A percentile compares a stretch with the other conserved stretches of the same genome.
These are phyloP conservation scores for Hypselothyrea guttata DNA, from an alignment of 2,888 invertebrate species.

Conservation along the genomic window DNA sequence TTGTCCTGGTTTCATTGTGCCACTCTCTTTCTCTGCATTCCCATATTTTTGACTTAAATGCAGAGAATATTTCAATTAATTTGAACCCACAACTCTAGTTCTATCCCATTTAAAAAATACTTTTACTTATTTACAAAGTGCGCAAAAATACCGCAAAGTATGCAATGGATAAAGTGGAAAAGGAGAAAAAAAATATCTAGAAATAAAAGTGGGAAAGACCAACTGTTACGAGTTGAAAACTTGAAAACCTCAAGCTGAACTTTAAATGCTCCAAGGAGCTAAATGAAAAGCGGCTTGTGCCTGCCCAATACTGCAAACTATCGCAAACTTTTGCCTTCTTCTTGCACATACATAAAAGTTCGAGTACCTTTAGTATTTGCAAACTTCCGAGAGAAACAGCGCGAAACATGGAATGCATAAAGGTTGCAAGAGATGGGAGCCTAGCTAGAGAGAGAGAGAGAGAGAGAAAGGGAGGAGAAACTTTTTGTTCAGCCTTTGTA, in stretches of 20 bases:
- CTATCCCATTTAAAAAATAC: conserved; percentile 12
- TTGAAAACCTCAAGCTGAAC: no score
- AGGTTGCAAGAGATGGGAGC: no score
- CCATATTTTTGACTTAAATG: conserved; percentile 7
- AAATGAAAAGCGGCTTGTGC: conserved; percentile 4
- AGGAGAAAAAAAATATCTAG: no score
- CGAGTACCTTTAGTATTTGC: conserved; percentile 15
- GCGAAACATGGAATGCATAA: conserved; percentile 5
- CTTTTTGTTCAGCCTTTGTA: conserved; percentile 52
- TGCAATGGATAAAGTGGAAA: conserved; percentile 15
- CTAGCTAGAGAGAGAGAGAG: neutral
- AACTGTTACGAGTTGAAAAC: conserved; percentile 40
- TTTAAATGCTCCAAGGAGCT: conserved; percentile 30
- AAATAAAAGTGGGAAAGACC: conserved; percentile 1
- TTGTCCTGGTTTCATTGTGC: neutral
- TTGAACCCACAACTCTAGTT: conserved; percentile 23
- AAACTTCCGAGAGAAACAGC: conserved; percentile 18
- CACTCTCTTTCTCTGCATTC: conserved; percentile 9
- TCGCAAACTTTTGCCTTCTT: conserved; percentile 27
- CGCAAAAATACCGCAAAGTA: conserved; percentile 40
- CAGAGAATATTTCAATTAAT: conserved; percentile 36
- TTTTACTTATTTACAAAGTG: conserved; percentile 46
- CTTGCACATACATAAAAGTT: conserved; percentile 14
- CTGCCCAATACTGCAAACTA: conserved; percentile 22
- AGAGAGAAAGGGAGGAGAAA: conserved; percentile 21